A percentile compares a stretch with the other conserved stretches of the same genome.
phyloP scores from a whole-genome alignment of 2,797 vertebrate genomes.

The Gobionotothen gibberifrons region DNA sequence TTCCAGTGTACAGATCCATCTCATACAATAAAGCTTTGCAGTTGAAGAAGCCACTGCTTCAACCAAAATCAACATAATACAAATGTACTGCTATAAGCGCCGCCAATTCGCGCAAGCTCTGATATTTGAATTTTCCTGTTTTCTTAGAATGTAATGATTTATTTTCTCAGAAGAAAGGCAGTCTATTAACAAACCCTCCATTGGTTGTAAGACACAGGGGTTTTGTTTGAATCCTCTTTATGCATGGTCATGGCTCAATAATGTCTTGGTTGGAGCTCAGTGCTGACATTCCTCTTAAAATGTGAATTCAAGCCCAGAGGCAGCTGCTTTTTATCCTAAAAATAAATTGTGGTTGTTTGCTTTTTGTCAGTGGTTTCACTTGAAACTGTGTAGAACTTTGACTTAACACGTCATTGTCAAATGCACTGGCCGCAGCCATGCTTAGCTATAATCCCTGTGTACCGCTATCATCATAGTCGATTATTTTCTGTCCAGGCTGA shows the following conservation, averaged over 20 bases:
- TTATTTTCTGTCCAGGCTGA: conserved; percentile 40
- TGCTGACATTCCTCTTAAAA: conserved; percentile 54
- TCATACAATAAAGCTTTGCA: conserved; percentile 58
- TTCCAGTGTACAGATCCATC: conserved; percentile 53
- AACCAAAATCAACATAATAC: conserved; percentile 77
- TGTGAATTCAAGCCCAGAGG: conserved; percentile 49
- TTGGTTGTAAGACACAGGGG: conserved; percentile 41
- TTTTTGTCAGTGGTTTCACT: conserved; percentile 64
- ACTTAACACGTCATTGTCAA: conserved; percentile 57
- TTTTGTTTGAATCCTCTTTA: conserved; percentile 58
- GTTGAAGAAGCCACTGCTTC: conserved; percentile 55
- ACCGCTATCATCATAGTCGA: conserved; percentile 33
- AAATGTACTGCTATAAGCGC: conserved; percentile 32
- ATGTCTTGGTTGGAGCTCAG: conserved; percentile 50
- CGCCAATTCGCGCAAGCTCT: conserved; percentile 37
- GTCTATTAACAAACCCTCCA: conserved; percentile 29
- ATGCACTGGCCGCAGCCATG: conserved; percentile 49
- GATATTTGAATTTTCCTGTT: conserved; percentile 54
- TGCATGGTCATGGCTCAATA: conserved; percentile 51
- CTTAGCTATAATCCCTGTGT: conserved; percentile 45
- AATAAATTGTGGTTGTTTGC: conserved; percentile 55
- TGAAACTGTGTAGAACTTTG: conserved; percentile 42
- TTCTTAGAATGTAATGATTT: conserved; percentile 38
- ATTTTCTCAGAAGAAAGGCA: conserved; percentile 44
- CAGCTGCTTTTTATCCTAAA: conserved; percentile 55